These are phyloP conservation scores for Seladonia tumulorum DNA, from an alignment of 2,888 invertebrate species.

Conservation along the genomic window DNA sequence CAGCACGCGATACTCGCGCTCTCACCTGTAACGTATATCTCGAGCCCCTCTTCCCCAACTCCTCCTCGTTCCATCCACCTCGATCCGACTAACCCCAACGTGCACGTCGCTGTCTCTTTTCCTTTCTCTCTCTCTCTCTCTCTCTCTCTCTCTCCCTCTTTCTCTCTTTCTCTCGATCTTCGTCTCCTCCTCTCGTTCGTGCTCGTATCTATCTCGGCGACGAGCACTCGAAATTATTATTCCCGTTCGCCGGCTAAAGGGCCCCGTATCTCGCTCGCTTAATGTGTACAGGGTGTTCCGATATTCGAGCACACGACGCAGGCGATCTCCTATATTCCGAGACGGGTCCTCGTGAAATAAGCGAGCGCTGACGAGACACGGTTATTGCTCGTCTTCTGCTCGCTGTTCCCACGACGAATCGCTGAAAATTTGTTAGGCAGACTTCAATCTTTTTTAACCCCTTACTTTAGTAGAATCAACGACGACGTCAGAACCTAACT, in stretches of 20 bases:
- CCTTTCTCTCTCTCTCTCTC: background rate
- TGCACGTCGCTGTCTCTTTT: slow-evolving; percentile 14
- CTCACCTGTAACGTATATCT: slow-evolving; percentile 83
- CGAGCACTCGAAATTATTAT: slow-evolving; percentile 71
- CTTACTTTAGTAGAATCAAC: no score
- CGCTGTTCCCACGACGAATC: slow-evolving; percentile 11
- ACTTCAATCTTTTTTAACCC: background rate
- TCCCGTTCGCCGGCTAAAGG: slow-evolving; percentile 66
- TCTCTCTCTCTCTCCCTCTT: slow-evolving; percentile 21
- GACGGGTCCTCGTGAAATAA: slow-evolving; percentile 58
- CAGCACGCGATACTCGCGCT: slow-evolving; percentile 82
- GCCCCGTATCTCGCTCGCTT: slow-evolving; percentile 64
- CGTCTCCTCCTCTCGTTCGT: slow-evolving; percentile 31
- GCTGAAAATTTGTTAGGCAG: slow-evolving; percentile 14
- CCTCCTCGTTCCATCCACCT: slow-evolving; percentile 1
- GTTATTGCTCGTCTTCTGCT: slow-evolving; percentile 34
- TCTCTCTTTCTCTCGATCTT: background rate
- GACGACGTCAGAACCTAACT: no score
- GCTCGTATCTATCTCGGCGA: slow-evolving; percentile 68
- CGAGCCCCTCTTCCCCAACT: slow-evolving; percentile 58
- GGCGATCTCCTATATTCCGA: slow-evolving; percentile 53
- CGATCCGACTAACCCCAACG: slow-evolving; percentile 14
- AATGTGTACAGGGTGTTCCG: slow-evolving; percentile 68
- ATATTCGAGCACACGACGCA: slow-evolving; percentile 61
- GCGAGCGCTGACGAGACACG: slow-evolving; percentile 50